Evolutionary conservation across 2,797 vertebrate species (phyloP), one percentile per base, ranked within the genome.

Genomic region (Setipinna tenuifilis): DNA sequence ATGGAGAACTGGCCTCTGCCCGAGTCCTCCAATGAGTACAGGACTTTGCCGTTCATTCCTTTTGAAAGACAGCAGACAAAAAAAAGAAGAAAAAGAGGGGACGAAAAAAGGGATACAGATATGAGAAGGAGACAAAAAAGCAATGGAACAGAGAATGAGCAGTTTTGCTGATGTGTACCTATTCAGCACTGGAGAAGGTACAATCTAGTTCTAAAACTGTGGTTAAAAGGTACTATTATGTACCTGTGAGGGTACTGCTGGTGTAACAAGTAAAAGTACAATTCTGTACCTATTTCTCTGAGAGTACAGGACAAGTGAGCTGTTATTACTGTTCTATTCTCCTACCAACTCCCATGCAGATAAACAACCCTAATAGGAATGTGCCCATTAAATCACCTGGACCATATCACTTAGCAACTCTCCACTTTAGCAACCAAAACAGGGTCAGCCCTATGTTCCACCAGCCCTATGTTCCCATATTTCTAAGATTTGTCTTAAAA

Each of bases 1-100:
- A 97, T 91, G 87, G 96, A 96, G 92, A 97, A 97, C 57, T 96
- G 95, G 3, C 95, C 95, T 5, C 96, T 94, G 82, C 94, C 96
- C 31, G 95, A 96, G 88, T 94, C 92, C 65, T 94, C 83, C 81
- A 97, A 90, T 0, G 94, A 94, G 88, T 97, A 97, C 83, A 90
- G 93, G 83, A 97, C 91, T 92, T 94, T 96, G 82, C 91, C 91
- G 89, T 97, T 97, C 81, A 94, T 46, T 28, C 96, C 97, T 97
- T 89, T n/a, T 87, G 58, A 84, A 44, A 57, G 83, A 85, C 10
- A 35, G 44, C 17, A 59, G 61, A 62, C 21, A 9, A 62, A 62
- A 62, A 11, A 59, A 17, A 59, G 0, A 19, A 59, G 19, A 6
- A 6, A n/a, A 59, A n/a, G 14, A 59, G 14, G 19, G 71, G 71